phyloP scores from a whole-genome alignment of 2,797 vertebrate species.

The Calcarius lapponicus region DNA sequence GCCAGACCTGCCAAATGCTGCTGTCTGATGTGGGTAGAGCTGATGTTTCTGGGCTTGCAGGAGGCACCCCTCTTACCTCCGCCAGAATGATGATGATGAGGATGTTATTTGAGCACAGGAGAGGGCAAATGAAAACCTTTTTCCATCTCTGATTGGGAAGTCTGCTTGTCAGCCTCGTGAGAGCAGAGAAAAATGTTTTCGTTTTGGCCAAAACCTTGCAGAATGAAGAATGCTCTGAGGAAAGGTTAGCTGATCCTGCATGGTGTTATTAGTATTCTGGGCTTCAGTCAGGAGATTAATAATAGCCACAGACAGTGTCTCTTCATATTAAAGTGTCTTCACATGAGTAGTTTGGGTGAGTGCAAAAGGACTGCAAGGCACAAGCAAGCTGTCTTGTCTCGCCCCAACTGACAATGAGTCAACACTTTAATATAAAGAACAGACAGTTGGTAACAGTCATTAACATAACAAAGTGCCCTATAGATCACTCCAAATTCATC shows the following conservation, averaged over 20 bases:
- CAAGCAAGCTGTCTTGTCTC: conserved; percentile 47
- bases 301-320: conserved; percentile 48
- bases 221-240: neutral
- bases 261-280: conserved; percentile 46
- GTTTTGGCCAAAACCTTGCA: neutral
- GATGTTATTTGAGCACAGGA: neutral
- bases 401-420: conserved; percentile 45
- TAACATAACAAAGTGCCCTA: conserved; percentile 63
- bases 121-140: neutral
- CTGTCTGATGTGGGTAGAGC: neutral
- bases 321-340: conserved; percentile 64
- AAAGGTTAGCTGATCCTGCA: neutral
- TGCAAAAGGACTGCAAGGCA: conserved; percentile 54
- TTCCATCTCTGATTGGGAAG: neutral
- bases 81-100: neutral
- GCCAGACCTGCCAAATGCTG: neutral
- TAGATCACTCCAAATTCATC: conserved; percentile 46
- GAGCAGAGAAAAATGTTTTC: neutral
- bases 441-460: conserved; percentile 59
- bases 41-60: neutral
- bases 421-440: conserved; percentile 55
- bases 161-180: neutral
- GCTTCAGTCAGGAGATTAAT: conserved; percentile 51
- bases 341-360: conserved; percentile 60
- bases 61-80: neutral